Conservation (phyloP, 92 coral and sea anemone genomes). For the Metridium senile region DNA sequence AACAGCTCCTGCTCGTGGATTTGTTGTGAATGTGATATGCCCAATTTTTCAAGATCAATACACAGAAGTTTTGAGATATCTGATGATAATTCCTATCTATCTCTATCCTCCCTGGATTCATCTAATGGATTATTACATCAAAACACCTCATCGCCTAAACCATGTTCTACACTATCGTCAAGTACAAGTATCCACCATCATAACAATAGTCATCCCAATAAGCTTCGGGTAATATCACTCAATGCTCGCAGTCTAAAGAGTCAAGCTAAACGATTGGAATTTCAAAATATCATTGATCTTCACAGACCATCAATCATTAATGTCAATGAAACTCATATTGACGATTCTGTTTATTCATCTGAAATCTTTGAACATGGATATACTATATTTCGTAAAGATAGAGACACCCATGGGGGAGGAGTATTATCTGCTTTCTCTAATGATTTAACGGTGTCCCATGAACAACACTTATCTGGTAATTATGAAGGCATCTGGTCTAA, state of each 20-base stretch:
- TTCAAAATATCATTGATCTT: conserved; percentile 10
- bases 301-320: conserved; percentile 19
- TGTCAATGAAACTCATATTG: conserved; percentile 29
- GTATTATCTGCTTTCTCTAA: not conserved
- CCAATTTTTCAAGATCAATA: conserved; percentile 24
- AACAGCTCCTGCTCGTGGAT: conserved; percentile 22
- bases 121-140: not conserved
- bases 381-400: conserved; percentile 28
- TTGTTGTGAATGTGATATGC: conserved; percentile 13
- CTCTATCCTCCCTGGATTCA: not conserved
- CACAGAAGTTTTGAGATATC: not conserved
- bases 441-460: too few species aligned
- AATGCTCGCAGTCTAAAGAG: too few species aligned
- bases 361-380: conserved; percentile 39
- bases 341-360: conserved; percentile 11
- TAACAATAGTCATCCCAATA: too few species aligned
- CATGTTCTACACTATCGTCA: too few species aligned
- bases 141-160: too few species aligned
- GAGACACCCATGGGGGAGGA: conserved; percentile 2
- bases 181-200: too few species aligned
- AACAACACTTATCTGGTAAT: too few species aligned
- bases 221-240: too few species aligned
- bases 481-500: too few species aligned
- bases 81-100: not conserved
- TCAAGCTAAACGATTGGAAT: conserved; percentile 20